phyloP scores from a whole-genome alignment of 1,140 invertebrate species.

The Hylaeus anthracinus region DNA sequence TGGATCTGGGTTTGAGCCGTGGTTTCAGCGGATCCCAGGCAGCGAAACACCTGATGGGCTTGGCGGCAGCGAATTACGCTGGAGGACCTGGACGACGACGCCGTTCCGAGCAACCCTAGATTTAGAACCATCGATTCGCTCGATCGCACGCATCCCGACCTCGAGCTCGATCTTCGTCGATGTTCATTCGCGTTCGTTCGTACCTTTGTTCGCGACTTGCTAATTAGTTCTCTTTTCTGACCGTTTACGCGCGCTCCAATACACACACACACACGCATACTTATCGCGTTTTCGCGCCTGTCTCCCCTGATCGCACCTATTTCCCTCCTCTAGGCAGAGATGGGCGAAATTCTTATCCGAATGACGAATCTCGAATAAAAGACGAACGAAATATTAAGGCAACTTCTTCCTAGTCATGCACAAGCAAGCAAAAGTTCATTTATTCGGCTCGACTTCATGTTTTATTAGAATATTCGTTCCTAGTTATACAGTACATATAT shows the following conservation, averaged over 20 bases:
- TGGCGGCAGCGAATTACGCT: slow-evolving; percentile 92
- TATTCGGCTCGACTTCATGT: too few species aligned
- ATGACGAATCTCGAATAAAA: too few species aligned
- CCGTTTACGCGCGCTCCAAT: background rate
- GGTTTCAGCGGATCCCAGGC: slow-evolving; percentile 94
- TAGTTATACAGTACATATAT: too few species aligned
- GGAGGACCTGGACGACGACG: slow-evolving; percentile 92
- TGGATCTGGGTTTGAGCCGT: slow-evolving; percentile 91
- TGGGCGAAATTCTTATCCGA: too few species aligned
- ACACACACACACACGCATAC: too few species aligned
- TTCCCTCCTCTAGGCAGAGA: background rate
- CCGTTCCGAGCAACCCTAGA: slow-evolving; percentile 82
- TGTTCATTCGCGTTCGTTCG: slow-evolving; percentile 4
- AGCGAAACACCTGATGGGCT: slow-evolving; percentile 93
- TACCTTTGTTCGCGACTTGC: background rate
- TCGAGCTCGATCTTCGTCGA: slow-evolving; percentile 24
- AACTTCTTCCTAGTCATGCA: background rate
- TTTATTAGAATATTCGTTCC: too few species aligned
- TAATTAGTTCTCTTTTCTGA: background rate
- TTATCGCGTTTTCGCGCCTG: too few species aligned
- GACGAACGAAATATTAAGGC: too few species aligned
- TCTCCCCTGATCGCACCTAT: background rate
- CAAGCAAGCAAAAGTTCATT: background rate
- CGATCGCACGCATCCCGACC: slow-evolving; percentile 22
- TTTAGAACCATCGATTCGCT: slow-evolving; percentile 7